Base-by-base conservation (phyloP, 2,113 vertebrate genomes). In the Cnemophilus loriae region DNA sequence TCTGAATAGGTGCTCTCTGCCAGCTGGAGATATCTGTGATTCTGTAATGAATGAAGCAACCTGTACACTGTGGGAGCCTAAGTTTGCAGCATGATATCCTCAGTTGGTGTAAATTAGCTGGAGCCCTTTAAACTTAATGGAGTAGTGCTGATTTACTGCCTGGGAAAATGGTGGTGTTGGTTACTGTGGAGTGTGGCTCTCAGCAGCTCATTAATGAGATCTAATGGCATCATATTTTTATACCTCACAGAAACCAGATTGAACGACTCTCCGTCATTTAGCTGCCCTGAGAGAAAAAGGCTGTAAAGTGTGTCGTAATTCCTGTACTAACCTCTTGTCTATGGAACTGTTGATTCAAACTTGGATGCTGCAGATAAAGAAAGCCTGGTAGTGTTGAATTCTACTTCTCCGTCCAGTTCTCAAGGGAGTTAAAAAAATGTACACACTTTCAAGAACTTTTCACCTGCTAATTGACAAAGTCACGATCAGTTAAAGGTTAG, bases 141-240 rank as follows among this genome's bases (percentile, higher is more conserved):
- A 61, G 39, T 42, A 70, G 27, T 64, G 32, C 27, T 87, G 74
- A 95, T 95, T 84, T 91, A 89, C 63, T 65, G 50, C 63, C 26
- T 77, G 50, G 52, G 61, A 92, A 93, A 92, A 88, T 2, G 4
- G 35, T 70, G 52, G 64, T 73, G 26, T 35, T 61, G 67, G 37
- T 82, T 85, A 61, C 28, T 80, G 46, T 1, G 9, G 52, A 90
- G 35, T 17, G 61, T 82, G 61, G n/a, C 28, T 87, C 74, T 87
- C 78, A 94, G 65, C 35, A 70, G 70, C 73, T 90, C 74, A 85
- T 85, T 93, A 94, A 61, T 85, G 74, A 87, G n/a, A 60, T 73
- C 77, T 91, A 90, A 91, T 89, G 50, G 37, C 61, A 52, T 93
- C 50, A 13, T 88, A 70, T 83, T 87, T 94, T 90, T 74, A 28